A percentile compares a stretch with the other conserved stretches of the same genome.
These are phyloP conservation scores for Sander vitreus DNA, from an alignment of 2,113 vertebrate genomes.

Conservation along the genomic window DNA sequence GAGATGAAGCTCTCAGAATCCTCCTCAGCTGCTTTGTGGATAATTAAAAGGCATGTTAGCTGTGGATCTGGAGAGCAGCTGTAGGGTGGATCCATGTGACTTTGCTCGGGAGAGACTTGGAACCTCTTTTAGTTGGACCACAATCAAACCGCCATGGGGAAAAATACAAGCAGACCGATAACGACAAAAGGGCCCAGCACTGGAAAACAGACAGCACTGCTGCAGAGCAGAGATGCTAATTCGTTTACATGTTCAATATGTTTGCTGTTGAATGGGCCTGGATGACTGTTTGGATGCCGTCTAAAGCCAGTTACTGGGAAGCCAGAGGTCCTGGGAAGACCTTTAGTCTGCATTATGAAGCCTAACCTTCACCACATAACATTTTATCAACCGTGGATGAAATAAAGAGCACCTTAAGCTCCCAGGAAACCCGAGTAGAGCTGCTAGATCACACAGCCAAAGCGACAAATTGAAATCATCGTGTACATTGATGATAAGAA, in stretches of 20 bases:
- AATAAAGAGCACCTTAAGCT: too few species aligned
- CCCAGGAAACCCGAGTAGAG: too few species aligned
- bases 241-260: background rate
- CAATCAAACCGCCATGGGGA: constrained; percentile 31
- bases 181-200: background rate
- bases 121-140: constrained; percentile 21
- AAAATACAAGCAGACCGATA: background rate
- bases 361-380: too few species aligned
- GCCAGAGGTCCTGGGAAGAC: too few species aligned
- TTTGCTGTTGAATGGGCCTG: too few species aligned
- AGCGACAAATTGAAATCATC: background rate
- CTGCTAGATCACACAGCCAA: background rate
- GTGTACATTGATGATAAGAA: background rate
- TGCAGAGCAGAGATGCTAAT: background rate
- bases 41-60: constrained; percentile 66
- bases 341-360: too few species aligned
- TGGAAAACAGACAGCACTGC: background rate
- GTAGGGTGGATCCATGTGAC: constrained; percentile 63
- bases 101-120: constrained; percentile 31
- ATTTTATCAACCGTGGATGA: too few species aligned
- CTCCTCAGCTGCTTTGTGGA: constrained; percentile 63
- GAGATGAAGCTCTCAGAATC: constrained; percentile 32
- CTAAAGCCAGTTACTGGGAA: too few species aligned
- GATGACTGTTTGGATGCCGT: too few species aligned
- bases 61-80: constrained; percentile 71